Percentiles rank a stretch among this genome's conserved stretches.
phyloP scores from a whole-genome alignment of 2,888 invertebrate species.

The Allacma fusca region DNA sequence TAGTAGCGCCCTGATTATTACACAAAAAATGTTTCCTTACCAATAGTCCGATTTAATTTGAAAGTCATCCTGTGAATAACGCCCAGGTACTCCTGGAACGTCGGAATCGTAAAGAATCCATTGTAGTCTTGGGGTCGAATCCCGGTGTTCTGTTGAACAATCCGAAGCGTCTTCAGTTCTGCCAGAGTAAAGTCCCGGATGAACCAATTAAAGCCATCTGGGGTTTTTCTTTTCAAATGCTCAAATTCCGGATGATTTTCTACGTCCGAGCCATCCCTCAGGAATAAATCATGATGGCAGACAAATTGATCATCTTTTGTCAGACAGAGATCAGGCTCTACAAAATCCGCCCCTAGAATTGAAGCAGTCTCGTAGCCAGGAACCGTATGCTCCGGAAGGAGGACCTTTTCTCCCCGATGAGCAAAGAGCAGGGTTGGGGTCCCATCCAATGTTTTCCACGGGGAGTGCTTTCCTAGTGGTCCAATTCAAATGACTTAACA shows the following conservation, averaged over 20 bases:
- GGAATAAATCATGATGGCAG: conserved; percentile 56
- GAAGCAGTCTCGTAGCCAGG: conserved; percentile 56
- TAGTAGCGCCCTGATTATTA: too few relatives aligned
- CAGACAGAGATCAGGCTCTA: conserved; percentile 58
- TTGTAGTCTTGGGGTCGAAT: conserved; percentile 57
- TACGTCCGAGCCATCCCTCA: conserved; percentile 54
- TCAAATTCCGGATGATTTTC: conserved; percentile 47
- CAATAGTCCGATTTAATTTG: conserved; percentile 46
- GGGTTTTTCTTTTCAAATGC: conserved; percentile 42
- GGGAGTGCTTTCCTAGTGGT: not conserved
- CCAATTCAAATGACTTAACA: not conserved
- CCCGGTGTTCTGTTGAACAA: conserved; percentile 51
- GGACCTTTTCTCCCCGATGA: conserved; percentile 57
- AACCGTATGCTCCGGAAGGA: conserved; percentile 57
- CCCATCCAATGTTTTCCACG: conserved; percentile 48
- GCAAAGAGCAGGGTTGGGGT: conserved; percentile 46
- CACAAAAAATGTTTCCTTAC: conserved; percentile 31
- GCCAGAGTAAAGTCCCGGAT: conserved; percentile 54
- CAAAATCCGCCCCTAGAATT: conserved; percentile 55
- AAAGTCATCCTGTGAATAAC: conserved; percentile 48
- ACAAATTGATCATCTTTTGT: conserved; percentile 56
- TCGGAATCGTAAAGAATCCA: conserved; percentile 52
- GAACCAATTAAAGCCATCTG: conserved; percentile 54
- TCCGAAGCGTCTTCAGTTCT: conserved; percentile 47
- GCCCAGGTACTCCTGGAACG: conserved; percentile 56